phyloP scores from a whole-genome alignment of 2,797 vertebrate genomes.

The Enteromius paludinosus region DNA sequence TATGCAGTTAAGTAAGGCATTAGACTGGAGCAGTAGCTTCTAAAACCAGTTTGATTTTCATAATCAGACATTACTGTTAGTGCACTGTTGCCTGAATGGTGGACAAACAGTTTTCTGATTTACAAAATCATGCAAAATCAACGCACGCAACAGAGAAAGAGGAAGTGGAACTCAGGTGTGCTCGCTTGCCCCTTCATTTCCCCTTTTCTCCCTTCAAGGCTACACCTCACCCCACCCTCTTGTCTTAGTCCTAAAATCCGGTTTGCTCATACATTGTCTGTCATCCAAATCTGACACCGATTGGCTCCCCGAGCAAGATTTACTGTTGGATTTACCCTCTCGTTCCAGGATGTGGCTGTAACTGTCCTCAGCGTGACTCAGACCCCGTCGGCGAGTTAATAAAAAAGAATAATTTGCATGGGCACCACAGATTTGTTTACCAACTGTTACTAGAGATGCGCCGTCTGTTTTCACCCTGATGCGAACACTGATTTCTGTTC shows the following conservation, averaged over 20 bases:
- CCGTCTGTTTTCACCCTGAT: slow-evolving; percentile 46
- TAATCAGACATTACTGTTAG: slow-evolving; percentile 13
- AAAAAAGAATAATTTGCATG: slow-evolving; percentile 80
- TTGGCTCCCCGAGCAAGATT: slow-evolving; percentile 70
- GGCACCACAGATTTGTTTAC: slow-evolving; percentile 83
- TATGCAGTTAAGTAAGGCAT: neutral
- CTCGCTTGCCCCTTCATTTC: slow-evolving; percentile 54
- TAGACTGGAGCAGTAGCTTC: neutral
- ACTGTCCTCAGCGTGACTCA: slow-evolving; percentile 66
- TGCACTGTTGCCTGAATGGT: neutral
- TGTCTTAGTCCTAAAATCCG: slow-evolving; percentile 70
- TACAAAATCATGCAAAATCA: slow-evolving; percentile 26
- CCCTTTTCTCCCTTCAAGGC: slow-evolving; percentile 61
- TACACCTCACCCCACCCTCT: neutral
- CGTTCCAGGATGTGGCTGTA: slow-evolving; percentile 69
- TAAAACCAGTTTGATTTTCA: slow-evolving; percentile 12
- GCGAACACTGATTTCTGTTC: slow-evolving; percentile 76
- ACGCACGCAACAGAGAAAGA: slow-evolving; percentile 31
- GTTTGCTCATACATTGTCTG: slow-evolving; percentile 69
- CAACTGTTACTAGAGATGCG: slow-evolving; percentile 63
- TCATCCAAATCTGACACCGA: slow-evolving; percentile 52
- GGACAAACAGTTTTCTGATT: slow-evolving; percentile 25
- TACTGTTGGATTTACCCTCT: slow-evolving; percentile 58
- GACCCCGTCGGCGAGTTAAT: slow-evolving; percentile 65
- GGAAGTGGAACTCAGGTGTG: slow-evolving; percentile 55